Evolutionary conservation across 35 echinoderm and acorn worm species (phyloP).

Genomic region (Apostichopus parvimensis): DNA sequence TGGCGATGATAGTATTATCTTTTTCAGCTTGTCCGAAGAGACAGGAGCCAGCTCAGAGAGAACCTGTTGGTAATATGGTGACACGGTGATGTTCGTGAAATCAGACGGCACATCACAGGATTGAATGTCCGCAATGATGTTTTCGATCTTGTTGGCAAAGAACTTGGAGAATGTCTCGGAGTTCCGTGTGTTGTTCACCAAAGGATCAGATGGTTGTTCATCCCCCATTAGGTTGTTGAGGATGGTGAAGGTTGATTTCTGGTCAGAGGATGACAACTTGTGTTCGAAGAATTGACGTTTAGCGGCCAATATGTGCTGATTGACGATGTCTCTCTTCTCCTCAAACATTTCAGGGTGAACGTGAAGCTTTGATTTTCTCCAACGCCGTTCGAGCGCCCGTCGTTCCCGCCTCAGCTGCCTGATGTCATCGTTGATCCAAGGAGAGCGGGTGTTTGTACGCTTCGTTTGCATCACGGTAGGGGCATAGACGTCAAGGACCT

Average conservation of each 20-base stretch:
- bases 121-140: not conserved
- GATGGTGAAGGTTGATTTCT: not conserved
- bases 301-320: not conserved
- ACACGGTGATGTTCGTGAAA: not conserved
- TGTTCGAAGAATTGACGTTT: slow-evolving; percentile 2
- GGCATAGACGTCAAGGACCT: slow-evolving; percentile 6
- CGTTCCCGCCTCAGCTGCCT: slow-evolving; percentile 6
- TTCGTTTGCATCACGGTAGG: not conserved
- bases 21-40: not conserved
- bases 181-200: too few relatives aligned
- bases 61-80: not conserved
- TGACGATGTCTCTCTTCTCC: not conserved
- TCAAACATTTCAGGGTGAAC: slow-evolving; percentile 34
- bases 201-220: not conserved
- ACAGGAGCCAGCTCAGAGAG: not conserved
- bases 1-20: slow-evolving; percentile 16
- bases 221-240: slow-evolving; percentile 12
- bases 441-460: not conserved
- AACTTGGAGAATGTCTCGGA: not conserved
- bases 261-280: slow-evolving; percentile 11
- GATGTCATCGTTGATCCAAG: slow-evolving; percentile 22
- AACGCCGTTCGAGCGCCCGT: slow-evolving; percentile 14
- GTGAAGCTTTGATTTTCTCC: slow-evolving; percentile 44
- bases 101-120: too few relatives aligned
- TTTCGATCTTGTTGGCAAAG: not conserved